These are phyloP conservation scores for Magallana angulata DNA, from an alignment of 1,140 invertebrate genomes.

Conservation along the genomic window DNA sequence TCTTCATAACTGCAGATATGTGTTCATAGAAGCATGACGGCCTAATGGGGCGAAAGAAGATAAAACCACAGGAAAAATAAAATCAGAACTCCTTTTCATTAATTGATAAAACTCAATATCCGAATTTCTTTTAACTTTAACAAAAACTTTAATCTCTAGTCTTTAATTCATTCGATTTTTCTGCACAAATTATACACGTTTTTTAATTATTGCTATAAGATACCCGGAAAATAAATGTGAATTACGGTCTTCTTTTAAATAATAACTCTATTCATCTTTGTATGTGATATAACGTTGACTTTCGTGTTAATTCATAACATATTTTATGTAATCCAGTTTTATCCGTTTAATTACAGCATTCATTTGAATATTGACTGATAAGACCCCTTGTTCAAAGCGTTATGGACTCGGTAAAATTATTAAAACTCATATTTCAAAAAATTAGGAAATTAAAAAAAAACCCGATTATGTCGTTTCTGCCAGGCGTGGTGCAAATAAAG, in stretches of 20 bases:
- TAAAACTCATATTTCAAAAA: too few species aligned
- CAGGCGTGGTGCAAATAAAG: too few species aligned
- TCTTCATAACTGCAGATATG: slow-evolving; percentile 3
- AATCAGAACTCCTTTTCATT: slow-evolving; percentile 7
- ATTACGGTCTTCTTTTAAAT: neutral
- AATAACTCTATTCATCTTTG: neutral
- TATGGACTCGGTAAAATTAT: too few species aligned
- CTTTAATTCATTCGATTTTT: neutral
- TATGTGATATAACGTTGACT: too few species aligned
- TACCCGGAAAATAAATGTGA: neutral
- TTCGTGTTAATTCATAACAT: too few species aligned
- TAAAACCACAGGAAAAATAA: neutral
- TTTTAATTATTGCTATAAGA: neutral
- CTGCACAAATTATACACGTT: neutral
- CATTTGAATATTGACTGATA: too few species aligned
- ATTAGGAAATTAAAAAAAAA: too few species aligned
- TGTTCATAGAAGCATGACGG: neutral
- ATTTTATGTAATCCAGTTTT: too few species aligned
- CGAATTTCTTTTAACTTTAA: neutral
- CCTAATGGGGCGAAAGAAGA: neutral
- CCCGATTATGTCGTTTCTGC: too few species aligned
- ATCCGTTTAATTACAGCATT: too few species aligned
- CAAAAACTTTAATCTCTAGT: slow-evolving; percentile 17
- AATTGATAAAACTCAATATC: neutral
- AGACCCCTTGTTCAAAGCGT: too few species aligned